phyloP scores from a whole-genome alignment of 2,888 invertebrate genomes.

The Macropis europaea region DNA sequence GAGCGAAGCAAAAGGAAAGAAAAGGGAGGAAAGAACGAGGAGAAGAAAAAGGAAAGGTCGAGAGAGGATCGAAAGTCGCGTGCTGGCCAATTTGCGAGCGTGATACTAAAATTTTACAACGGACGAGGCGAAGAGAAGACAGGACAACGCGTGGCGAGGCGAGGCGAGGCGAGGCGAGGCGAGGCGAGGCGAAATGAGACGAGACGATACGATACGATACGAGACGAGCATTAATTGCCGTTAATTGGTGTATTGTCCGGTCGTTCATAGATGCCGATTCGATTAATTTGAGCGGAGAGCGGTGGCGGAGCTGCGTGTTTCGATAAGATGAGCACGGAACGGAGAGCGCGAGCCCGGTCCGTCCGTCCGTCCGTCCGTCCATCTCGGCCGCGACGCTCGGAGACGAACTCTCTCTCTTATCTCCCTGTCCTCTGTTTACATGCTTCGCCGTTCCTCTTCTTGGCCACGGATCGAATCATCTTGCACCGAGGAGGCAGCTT shows the following conservation, averaged over 20 bases:
- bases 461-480: constrained; percentile 5
- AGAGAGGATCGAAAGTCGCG: constrained; percentile 17
- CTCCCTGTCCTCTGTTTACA: constrained; percentile 44
- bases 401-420: constrained; percentile 46
- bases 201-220: neutral
- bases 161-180: neutral
- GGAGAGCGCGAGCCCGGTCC: constrained; percentile 18
- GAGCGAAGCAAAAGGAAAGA: neutral
- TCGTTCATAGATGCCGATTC: constrained; percentile 13
- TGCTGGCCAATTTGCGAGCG: constrained; percentile 22
- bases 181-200: neutral
- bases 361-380: no score
- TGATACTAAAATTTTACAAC: neutral
- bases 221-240: constrained; percentile 29
- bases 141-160: neutral
- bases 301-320: neutral
- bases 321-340: constrained; percentile 10
- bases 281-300: constrained; percentile 18
- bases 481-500: constrained; percentile 12
- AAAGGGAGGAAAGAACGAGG: constrained; percentile 18
- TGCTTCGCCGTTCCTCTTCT: constrained; percentile 26
- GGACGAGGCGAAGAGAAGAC: neutral
- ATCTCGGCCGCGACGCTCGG: constrained; percentile 32
- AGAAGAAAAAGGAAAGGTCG: constrained; percentile 23
- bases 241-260: constrained; percentile 28